Percentiles rank a stretch among this genome's conserved stretches.
These are phyloP conservation scores for Pseudococcus longispinus DNA, from an alignment of 2,888 invertebrate species.

Conservation along the genomic window DNA sequence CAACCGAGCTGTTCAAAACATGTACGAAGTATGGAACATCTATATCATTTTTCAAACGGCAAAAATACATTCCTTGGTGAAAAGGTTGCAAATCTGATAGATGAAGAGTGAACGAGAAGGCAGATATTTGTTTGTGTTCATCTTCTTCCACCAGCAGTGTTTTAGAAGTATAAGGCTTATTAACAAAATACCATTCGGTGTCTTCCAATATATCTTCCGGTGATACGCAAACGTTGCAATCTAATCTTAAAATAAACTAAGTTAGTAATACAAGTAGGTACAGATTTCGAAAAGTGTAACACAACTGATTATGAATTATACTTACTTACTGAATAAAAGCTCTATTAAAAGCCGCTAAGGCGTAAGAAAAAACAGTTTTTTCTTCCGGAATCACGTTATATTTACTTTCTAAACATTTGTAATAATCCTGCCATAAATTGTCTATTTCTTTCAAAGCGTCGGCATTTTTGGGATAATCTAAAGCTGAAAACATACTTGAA, in stretches of 20 bases:
- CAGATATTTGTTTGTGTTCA: constrained; percentile 64
- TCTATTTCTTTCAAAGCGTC: constrained; percentile 62
- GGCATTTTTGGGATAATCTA: constrained; percentile 64
- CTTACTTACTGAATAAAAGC: constrained; percentile 63
- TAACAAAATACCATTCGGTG: constrained; percentile 65
- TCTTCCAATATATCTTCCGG: constrained; percentile 64
- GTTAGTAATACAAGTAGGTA: not conserved
- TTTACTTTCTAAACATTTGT: constrained; percentile 64
- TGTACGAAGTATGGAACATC: constrained; percentile 67
- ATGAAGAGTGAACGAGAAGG: constrained; percentile 65
- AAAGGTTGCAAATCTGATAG: constrained; percentile 65
- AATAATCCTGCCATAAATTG: constrained; percentile 67
- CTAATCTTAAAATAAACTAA: constrained; percentile 63
- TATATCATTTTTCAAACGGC: constrained; percentile 65
- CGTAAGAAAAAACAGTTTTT: constrained; percentile 63
- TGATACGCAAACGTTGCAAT: constrained; percentile 67
- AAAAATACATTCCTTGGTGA: constrained; percentile 69
- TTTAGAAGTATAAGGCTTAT: constrained; percentile 59
- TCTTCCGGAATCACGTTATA: constrained; percentile 60
- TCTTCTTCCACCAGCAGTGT: constrained; percentile 63
- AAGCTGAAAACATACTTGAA: constrained; percentile 51
- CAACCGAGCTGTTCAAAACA: constrained; percentile 64
- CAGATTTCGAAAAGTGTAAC: not conserved
- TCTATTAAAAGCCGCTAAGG: constrained; percentile 64
- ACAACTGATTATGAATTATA: not conserved